A percentile compares a stretch with the other conserved stretches of the same genome.
Evolutionary conservation across 2,888 invertebrate species (phyloP).

Genomic region (Mimumesa dahlbomi): DNA sequence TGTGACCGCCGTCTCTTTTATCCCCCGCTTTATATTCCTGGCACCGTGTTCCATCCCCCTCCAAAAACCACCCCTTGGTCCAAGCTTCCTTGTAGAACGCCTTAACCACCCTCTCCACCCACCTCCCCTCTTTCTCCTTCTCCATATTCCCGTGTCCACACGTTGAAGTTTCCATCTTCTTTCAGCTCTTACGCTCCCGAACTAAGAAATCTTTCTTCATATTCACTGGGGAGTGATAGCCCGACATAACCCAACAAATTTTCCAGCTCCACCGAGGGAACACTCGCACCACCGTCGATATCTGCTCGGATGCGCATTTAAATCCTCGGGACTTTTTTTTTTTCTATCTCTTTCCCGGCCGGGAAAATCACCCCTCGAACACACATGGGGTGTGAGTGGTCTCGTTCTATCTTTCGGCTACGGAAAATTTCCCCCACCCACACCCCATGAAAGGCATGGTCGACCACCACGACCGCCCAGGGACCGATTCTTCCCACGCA

Average conservation of each 20-base stretch:
- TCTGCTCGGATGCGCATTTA: slow-evolving; percentile 76
- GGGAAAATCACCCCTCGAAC: slow-evolving; percentile 29
- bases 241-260: slow-evolving; percentile 78
- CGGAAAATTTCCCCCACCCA: no score
- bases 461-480: slow-evolving; percentile 70
- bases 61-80: slow-evolving; percentile 34
- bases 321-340: slow-evolving; percentile 68
- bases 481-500: slow-evolving; percentile 80
- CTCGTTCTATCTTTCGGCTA: slow-evolving; percentile 33
- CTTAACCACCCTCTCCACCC: slow-evolving; percentile 16
- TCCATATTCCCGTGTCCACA: slow-evolving; percentile 20
- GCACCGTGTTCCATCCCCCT: slow-evolving; percentile 65
- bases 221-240: slow-evolving; percentile 78
- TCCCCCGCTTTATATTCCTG: slow-evolving; percentile 75
- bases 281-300: not conserved
- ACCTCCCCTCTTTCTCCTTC: slow-evolving; percentile 8
- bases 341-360: not conserved
- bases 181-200: slow-evolving; percentile 36
- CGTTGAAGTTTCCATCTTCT: slow-evolving; percentile 25
- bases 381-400: not conserved
- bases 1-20: slow-evolving; percentile 72
- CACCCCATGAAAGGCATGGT: slow-evolving; percentile 44
- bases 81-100: slow-evolving; percentile 37
- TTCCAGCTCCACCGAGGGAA: slow-evolving; percentile 61
- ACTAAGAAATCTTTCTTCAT: slow-evolving; percentile 75